These are phyloP conservation scores for Lacerta bilineata DNA, from an alignment of 2,797 vertebrate species.

Conservation along the genomic window DNA sequence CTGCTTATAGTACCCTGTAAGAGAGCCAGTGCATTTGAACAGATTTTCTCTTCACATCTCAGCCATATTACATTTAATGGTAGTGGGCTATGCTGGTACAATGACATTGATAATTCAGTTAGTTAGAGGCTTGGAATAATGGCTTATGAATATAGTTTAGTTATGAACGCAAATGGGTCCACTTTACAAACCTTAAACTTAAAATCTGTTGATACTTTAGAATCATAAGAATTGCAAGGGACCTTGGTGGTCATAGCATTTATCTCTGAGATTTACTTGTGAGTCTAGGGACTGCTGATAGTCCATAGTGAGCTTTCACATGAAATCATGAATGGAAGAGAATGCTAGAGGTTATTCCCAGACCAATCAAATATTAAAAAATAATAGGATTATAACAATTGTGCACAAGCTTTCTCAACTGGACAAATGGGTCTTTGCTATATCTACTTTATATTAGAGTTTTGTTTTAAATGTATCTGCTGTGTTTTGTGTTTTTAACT, in stretches of 20 bases:
- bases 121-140: too few relatives aligned
- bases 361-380: not conserved
- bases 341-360: not conserved
- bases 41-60: not conserved
- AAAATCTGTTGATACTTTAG: too few relatives aligned
- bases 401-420: not conserved
- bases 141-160: too few relatives aligned
- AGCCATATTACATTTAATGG: not conserved
- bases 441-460: too few relatives aligned
- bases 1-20: not conserved
- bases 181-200: too few relatives aligned
- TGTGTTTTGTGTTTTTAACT: too few relatives aligned
- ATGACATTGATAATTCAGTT: not conserved
- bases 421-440: too few relatives aligned
- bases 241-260: not conserved
- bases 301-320: not conserved
- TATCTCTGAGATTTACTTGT: not conserved
- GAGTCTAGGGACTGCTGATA: not conserved
- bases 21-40: not conserved
- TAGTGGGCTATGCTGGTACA: not conserved
- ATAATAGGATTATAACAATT: not conserved
- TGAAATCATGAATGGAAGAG: not conserved
- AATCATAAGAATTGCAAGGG: too few relatives aligned
- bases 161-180: too few relatives aligned
- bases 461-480: too few relatives aligned